A percentile compares a stretch with the other conserved stretches of the same genome.
phyloP scores from a whole-genome alignment of 2,888 invertebrate species.

The Lagria hirta region DNA sequence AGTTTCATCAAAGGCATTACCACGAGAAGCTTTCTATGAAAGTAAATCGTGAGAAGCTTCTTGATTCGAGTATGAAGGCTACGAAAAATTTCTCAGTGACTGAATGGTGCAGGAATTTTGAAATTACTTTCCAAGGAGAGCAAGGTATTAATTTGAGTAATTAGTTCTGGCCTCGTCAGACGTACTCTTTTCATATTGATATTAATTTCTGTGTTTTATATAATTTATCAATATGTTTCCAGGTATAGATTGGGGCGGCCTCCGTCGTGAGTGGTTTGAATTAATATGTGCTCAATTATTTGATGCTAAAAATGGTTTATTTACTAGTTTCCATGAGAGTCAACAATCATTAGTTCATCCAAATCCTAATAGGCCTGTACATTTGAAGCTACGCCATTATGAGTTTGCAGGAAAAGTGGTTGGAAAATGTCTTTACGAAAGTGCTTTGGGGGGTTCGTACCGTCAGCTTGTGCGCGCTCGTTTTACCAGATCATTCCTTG shows the following conservation, averaged over 20 bases:
- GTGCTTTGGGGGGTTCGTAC: constrained; percentile 85
- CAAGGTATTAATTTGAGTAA: constrained; percentile 63
- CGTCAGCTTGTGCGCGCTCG: constrained; percentile 87
- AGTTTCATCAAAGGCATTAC: constrained; percentile 82
- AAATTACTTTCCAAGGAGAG: constrained; percentile 90
- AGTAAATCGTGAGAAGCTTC: constrained; percentile 76
- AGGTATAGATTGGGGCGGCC: constrained; percentile 94
- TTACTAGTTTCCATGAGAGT: constrained; percentile 82
- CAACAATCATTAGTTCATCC: constrained; percentile 90
- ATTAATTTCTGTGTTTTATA: no score
- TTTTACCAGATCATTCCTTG: constrained; percentile 89
- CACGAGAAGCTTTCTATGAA: constrained; percentile 84
- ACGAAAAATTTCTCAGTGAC: constrained; percentile 82
- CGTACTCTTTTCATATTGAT: no score
- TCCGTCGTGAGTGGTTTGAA: constrained; percentile 94
- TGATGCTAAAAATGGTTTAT: constrained; percentile 79
- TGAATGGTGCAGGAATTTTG: constrained; percentile 95
- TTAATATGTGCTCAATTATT: constrained; percentile 84
- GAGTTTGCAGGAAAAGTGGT: constrained; percentile 93
- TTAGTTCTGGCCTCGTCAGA: not conserved
- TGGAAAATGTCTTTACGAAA: constrained; percentile 93
- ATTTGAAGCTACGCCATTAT: constrained; percentile 83
- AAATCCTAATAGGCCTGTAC: constrained; percentile 73
- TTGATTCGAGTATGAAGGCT: constrained; percentile 82
- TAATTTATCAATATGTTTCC: no score